Evolutionary conservation across 23 tunicate species (phyloP).

Genomic region (Clavelina lepadiformis): DNA sequence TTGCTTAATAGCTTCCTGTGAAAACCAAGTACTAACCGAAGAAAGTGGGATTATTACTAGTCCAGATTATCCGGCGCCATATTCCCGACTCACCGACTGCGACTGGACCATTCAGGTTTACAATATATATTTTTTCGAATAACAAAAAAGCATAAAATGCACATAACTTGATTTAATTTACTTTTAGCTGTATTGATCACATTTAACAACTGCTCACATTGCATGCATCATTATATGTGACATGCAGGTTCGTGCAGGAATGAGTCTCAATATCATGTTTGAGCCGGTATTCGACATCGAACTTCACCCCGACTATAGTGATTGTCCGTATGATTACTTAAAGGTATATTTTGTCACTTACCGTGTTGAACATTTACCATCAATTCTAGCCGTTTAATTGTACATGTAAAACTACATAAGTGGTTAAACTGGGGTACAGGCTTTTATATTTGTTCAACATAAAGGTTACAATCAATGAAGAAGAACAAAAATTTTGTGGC

Average conservation of each 20-base stretch:
- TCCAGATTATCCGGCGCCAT: conserved; percentile 55
- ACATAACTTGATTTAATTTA: too few species aligned
- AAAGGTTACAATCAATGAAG: too few species aligned
- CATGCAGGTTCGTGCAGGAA: conserved; percentile 37
- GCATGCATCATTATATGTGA: neutral
- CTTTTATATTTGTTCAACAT: too few species aligned
- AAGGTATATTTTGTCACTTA: too few species aligned
- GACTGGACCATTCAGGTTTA: conserved; percentile 72
- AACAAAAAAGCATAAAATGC: too few species aligned
- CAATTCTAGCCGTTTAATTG: too few species aligned
- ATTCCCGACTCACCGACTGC: conserved; percentile 69
- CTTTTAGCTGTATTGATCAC: too few species aligned
- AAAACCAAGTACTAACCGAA: conserved; percentile 11
- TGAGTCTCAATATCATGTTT: conserved; percentile 38
- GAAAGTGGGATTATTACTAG: conserved; percentile 25
- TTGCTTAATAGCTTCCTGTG: conserved; percentile 5
- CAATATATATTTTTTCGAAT: too few species aligned
- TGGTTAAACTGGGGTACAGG: too few species aligned
- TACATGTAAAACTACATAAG: too few species aligned
- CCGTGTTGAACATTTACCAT: too few species aligned
- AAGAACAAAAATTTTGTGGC: too few species aligned
- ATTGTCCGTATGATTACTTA: conserved; percentile 64
- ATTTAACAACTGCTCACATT: neutral
- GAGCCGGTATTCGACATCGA: conserved; percentile 38
- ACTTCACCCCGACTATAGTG: conserved; percentile 28